phyloP scores from a whole-genome alignment of 2,888 invertebrate species.

The Apamea crenata region DNA sequence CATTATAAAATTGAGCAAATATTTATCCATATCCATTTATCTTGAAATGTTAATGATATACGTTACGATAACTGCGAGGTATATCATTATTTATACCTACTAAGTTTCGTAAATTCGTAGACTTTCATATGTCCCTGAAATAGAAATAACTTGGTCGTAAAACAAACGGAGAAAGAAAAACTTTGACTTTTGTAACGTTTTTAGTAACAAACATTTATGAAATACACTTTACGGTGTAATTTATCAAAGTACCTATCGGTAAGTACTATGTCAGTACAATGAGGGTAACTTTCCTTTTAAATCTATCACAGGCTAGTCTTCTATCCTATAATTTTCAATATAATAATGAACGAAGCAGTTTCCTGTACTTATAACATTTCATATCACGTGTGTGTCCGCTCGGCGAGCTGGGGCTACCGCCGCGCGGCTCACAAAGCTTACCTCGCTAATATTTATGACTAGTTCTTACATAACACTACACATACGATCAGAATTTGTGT shows the following conservation, averaged over 20 bases:
- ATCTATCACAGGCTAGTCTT: slow-evolving; percentile 27
- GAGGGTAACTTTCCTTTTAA: slow-evolving; percentile 2
- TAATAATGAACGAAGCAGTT: background rate
- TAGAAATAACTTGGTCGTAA: background rate
- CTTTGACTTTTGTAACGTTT: too few relatives aligned
- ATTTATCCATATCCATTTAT: too few relatives aligned
- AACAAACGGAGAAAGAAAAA: too few relatives aligned
- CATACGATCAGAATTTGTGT: slow-evolving; percentile 54
- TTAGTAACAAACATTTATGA: background rate
- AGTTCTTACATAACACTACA: slow-evolving; percentile 37
- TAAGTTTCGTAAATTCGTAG: background rate
- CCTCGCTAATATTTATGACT: slow-evolving; percentile 56
- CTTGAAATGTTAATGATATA: too few relatives aligned
- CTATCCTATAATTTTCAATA: background rate
- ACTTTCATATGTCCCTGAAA: background rate
- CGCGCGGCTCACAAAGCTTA: slow-evolving; percentile 17
- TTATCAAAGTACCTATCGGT: too few relatives aligned
- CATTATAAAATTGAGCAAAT: slow-evolving; percentile 48
- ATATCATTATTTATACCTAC: background rate
- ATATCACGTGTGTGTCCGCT: slow-evolving; percentile 1
- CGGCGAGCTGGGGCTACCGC: background rate
- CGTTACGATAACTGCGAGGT: background rate
- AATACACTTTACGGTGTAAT: background rate
- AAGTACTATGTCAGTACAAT: background rate
- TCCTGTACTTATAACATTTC: background rate